A percentile compares a stretch with the other conserved stretches of the same genome.
These are phyloP conservation scores for Tenrec ecaudatus DNA, from an alignment of 2,113 vertebrate species.

Conservation along the genomic window DNA sequence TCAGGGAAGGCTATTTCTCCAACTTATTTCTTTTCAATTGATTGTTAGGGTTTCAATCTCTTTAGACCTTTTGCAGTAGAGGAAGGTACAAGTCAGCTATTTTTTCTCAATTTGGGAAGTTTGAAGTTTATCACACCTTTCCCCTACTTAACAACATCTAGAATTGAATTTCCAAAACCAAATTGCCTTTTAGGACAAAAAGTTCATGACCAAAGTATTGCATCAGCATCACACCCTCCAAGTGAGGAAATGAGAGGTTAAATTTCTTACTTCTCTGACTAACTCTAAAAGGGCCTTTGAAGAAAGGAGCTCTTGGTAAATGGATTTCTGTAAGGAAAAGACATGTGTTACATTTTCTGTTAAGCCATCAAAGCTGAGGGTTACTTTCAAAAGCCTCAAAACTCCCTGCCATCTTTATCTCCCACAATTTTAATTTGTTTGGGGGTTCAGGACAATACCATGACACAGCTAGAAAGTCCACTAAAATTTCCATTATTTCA, in stretches of 20 bases:
- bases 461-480: not conserved
- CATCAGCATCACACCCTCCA: not conserved
- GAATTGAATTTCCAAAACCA: constrained; percentile 52
- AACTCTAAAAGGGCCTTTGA: not conserved
- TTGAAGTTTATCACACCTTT: not conserved
- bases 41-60: constrained; percentile 61
- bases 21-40: constrained; percentile 56
- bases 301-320: constrained; percentile 19
- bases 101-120: not conserved
- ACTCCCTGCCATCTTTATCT: not conserved
- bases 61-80: constrained; percentile 53
- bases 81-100: not conserved
- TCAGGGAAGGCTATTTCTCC: constrained; percentile 41
- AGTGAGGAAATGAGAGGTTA: not conserved
- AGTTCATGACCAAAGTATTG: constrained; percentile 29
- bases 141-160: not conserved
- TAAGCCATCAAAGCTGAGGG: not conserved
- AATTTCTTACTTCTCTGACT: constrained; percentile 13
- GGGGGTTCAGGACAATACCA: not conserved
- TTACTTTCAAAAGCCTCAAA: not conserved
- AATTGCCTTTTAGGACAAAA: constrained; percentile 39
- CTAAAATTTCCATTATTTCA: constrained; percentile 42
- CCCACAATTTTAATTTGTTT: not conserved
- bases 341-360: not conserved
- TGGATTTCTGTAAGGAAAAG: constrained; percentile 3